phyloP scores from a whole-genome alignment of 2,113 vertebrate species.

The Edolisoma coerulescens region DNA sequence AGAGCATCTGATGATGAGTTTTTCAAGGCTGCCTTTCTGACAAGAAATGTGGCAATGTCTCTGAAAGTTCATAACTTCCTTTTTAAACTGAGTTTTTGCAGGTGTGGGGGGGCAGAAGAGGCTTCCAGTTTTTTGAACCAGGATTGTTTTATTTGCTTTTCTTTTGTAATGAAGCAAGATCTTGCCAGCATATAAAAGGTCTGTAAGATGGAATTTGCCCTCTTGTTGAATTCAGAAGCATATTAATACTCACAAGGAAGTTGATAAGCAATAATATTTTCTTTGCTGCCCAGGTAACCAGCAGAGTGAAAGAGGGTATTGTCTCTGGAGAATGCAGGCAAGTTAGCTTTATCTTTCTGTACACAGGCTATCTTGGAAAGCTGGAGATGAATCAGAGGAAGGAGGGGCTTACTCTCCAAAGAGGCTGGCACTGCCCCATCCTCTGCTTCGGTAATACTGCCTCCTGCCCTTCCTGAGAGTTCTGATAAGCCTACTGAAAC shows the following conservation, averaged over 20 bases:
- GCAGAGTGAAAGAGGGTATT: conserved; percentile 48
- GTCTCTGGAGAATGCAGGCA: conserved; percentile 19
- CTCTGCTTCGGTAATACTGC: background rate
- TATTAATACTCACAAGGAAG: conserved; percentile 42
- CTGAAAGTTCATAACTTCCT: background rate
- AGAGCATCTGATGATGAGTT: background rate
- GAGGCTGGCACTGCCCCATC: background rate
- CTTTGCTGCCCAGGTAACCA: conserved; percentile 54
- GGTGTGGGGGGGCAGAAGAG: background rate
- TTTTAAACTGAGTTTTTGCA: background rate
- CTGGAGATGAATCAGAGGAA: background rate
- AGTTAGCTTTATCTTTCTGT: conserved; percentile 30
- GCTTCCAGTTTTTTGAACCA: background rate
- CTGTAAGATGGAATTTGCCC: conserved; percentile 43
- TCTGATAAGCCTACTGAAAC: background rate
- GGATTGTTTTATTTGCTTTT: conserved; percentile 30
- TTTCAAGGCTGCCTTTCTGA: background rate
- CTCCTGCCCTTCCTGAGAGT: background rate
- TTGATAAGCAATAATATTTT: conserved; percentile 67
- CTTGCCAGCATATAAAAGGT: conserved; percentile 8
- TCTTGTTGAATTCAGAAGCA: conserved; percentile 35
- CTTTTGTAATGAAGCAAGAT: background rate
- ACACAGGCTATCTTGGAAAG: conserved; percentile 2
- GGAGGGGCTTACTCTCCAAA: background rate
- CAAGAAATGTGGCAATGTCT: background rate